Evolutionary conservation across 2,113 vertebrate species (phyloP).

Genomic region (Cynopterus brachyotis): DNA sequence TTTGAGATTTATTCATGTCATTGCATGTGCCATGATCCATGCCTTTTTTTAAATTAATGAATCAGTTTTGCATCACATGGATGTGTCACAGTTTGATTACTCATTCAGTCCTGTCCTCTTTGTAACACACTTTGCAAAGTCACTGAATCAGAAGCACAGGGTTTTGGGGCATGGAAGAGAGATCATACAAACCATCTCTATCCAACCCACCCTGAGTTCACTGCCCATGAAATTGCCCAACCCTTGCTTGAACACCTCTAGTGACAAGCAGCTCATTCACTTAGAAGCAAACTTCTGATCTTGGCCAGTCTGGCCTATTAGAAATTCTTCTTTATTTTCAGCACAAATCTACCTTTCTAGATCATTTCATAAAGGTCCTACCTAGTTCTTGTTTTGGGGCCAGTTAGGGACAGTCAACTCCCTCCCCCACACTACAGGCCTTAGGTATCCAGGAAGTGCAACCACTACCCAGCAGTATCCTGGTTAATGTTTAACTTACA

Average conservation of each 20-base stretch:
- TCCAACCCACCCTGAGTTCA: fast-evolving
- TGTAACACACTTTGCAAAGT: not conserved
- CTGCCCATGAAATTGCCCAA: not conserved
- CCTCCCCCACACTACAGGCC: not conserved
- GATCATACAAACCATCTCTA: not conserved
- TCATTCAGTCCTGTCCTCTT: not conserved
- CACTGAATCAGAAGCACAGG: not conserved
- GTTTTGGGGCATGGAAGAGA: not conserved
- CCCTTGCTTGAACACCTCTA: not conserved
- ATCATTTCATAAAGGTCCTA: not conserved
- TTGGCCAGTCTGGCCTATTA: not conserved
- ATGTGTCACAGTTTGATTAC: not conserved
- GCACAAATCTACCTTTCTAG: not conserved
- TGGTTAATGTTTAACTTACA: not conserved
- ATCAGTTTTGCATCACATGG: not conserved
- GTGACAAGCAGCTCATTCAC: not conserved
- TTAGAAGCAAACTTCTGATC: not conserved
- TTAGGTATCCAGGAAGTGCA: not conserved
- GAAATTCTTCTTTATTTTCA: not conserved
- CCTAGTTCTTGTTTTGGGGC: not conserved
- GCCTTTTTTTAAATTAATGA: not conserved
- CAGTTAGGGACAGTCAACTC: not conserved
- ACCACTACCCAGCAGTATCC: not conserved
- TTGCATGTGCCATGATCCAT: not conserved
- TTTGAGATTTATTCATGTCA: not conserved